These are phyloP conservation scores for Ceratosolen solmsi DNA, from an alignment of 1,140 invertebrate species.

Conservation along the genomic window DNA sequence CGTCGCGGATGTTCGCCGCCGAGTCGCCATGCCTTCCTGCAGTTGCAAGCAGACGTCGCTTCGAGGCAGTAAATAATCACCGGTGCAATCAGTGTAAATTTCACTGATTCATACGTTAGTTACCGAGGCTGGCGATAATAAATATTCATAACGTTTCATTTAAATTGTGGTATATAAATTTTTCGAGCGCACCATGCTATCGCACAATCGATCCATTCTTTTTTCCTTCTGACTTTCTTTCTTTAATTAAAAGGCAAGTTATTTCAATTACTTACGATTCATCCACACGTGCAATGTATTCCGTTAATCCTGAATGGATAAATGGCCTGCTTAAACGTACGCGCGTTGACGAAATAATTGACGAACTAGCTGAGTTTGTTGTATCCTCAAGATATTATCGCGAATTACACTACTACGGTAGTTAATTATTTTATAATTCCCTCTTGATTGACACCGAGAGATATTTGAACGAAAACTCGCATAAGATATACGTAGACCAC, in stretches of 20 bases:
- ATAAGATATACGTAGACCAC: too few species aligned
- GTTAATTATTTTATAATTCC: too few species aligned
- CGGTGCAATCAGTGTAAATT: conserved; percentile 18
- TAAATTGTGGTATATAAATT: conserved; percentile 9
- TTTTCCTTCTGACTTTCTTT: neutral
- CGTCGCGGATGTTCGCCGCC: neutral
- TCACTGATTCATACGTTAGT: conserved; percentile 22
- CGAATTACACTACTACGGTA: too few species aligned
- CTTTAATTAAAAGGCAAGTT: conserved; percentile 6
- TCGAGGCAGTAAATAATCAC: conserved; percentile 5
- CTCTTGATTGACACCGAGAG: too few species aligned
- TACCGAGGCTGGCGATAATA: neutral
- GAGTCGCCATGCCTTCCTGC: neutral
- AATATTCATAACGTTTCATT: conserved; percentile 24
- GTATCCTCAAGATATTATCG: too few species aligned
- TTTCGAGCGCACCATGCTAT: neutral
- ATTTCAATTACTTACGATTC: conserved; percentile 13
- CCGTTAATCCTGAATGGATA: neutral
- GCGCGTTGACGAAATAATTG: neutral
- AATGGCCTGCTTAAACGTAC: neutral
- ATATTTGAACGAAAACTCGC: too few species aligned
- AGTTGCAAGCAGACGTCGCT: neutral
- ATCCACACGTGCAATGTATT: neutral
- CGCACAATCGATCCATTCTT: neutral
- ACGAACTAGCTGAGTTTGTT: too few species aligned